These are phyloP conservation scores for Orientallactaga sibirica DNA, from an alignment of 2,797 vertebrate genomes.

Conservation along the genomic window DNA sequence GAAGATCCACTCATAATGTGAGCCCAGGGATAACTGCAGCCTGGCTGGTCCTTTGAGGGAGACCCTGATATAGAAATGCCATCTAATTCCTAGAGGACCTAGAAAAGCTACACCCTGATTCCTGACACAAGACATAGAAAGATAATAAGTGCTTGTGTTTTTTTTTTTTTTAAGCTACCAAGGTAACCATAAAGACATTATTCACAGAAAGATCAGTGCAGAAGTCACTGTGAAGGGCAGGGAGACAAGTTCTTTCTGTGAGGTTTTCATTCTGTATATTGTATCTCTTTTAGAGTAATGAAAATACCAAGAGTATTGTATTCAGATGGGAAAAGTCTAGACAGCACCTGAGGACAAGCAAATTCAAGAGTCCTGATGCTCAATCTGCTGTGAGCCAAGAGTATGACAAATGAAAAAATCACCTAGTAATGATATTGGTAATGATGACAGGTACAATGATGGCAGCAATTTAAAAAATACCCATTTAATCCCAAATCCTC, in stretches of 20 bases:
- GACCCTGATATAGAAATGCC: neutral
- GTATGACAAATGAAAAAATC: neutral
- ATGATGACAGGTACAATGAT: neutral
- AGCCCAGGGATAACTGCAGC: neutral
- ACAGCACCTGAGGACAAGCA: neutral
- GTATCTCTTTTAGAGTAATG: neutral
- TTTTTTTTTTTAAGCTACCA: neutral
- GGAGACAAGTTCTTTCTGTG: neutral
- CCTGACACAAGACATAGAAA: neutral
- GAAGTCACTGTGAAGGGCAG: neutral
- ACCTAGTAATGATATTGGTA: neutral
- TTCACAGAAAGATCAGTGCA: slow-evolving; percentile 2
- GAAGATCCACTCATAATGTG: neutral
- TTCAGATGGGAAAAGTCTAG: neutral
- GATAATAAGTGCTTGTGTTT: neutral
- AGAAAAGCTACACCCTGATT: neutral
- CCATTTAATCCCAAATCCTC: too few species aligned
- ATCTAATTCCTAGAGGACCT: neutral
- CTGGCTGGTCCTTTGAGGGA: neutral
- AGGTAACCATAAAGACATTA: neutral
- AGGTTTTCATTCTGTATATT: neutral
- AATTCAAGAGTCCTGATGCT: neutral
- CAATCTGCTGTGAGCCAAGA: neutral
- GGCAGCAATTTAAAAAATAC: too few species aligned
- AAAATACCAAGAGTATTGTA: neutral